phyloP scores from a whole-genome alignment of 2,888 invertebrate genomes.

The Leucophora obtusa region DNA sequence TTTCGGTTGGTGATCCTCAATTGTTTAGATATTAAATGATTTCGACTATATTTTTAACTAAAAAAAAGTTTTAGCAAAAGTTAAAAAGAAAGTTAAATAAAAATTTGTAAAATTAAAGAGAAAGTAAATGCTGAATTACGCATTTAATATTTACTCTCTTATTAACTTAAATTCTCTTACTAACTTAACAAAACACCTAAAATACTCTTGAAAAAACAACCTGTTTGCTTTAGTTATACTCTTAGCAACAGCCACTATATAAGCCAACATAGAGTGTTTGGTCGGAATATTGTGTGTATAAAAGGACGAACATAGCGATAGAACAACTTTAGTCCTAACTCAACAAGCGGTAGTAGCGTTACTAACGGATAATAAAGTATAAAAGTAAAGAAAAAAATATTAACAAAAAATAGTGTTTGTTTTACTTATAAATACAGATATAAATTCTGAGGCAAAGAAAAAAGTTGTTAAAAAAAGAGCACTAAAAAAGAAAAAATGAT shows the following conservation, averaged over 20 bases:
- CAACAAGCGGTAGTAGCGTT: conserved; percentile 40
- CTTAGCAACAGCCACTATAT: neutral
- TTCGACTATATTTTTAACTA: too few relatives aligned
- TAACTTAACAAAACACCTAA: neutral
- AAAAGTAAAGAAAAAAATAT: neutral
- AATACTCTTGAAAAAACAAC: conserved; percentile 54
- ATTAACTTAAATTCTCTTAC: too few relatives aligned
- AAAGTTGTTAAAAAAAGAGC: conserved; percentile 12
- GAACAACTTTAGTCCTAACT: conserved; percentile 57
- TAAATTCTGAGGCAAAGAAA: neutral
- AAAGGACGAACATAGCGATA: conserved; percentile 52
- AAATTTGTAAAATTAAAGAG: too few relatives aligned
- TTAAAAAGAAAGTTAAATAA: too few relatives aligned
- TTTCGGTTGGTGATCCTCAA: too few relatives aligned
- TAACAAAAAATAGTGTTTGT: neutral
- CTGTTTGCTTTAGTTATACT: conserved; percentile 56
- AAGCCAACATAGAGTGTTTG: conserved; percentile 16
- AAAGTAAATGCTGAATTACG: too few relatives aligned
- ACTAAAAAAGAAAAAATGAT: neutral
- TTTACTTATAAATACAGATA: neutral
- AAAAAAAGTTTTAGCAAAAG: too few relatives aligned
- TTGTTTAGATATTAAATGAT: too few relatives aligned
- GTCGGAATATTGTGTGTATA: conserved; percentile 32
- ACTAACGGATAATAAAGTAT: neutral
- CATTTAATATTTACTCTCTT: too few relatives aligned